Percentiles rank a stretch among this genome's conserved stretches.
phyloP scores from a whole-genome alignment of 2,888 invertebrate species.

The Lasioglossum figueresi region DNA sequence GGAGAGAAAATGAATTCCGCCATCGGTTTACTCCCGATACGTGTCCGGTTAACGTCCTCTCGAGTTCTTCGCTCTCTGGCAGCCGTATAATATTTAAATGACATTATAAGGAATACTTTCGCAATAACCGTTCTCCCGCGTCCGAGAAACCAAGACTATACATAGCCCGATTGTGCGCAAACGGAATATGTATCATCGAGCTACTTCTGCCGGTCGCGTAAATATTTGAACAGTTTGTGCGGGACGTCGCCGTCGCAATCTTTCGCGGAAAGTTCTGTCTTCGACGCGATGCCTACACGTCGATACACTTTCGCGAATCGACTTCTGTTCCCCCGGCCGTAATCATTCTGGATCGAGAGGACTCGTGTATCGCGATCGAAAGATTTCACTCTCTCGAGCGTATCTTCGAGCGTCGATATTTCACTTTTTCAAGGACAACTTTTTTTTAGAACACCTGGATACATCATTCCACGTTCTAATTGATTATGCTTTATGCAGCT shows the following conservation, averaged over 20 bases:
- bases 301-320: background rate
- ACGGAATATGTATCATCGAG: background rate
- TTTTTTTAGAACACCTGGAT: background rate
- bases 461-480: background rate
- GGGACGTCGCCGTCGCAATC: background rate
- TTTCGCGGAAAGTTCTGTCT: slow-evolving; percentile 15
- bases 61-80: background rate
- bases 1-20: background rate
- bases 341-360: background rate
- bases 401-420: background rate
- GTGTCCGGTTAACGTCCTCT: slow-evolving; percentile 13
- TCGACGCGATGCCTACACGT: background rate
- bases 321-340: background rate
- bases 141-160: background rate
- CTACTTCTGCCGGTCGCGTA: slow-evolving; percentile 3
- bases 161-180: slow-evolving; percentile 9
- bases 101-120: slow-evolving; percentile 15
- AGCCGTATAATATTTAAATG: slow-evolving; percentile 23
- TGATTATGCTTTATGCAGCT: background rate
- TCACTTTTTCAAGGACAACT: slow-evolving; percentile 5
- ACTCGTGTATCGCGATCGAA: background rate
- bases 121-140: background rate
- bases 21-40: background rate
- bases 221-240: slow-evolving; percentile 32
- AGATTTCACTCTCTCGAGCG: background rate